Percentiles rank a stretch among this genome's conserved stretches.
phyloP scores from a whole-genome alignment of 1,140 invertebrate species.

The Zaprionus nigranus region DNA sequence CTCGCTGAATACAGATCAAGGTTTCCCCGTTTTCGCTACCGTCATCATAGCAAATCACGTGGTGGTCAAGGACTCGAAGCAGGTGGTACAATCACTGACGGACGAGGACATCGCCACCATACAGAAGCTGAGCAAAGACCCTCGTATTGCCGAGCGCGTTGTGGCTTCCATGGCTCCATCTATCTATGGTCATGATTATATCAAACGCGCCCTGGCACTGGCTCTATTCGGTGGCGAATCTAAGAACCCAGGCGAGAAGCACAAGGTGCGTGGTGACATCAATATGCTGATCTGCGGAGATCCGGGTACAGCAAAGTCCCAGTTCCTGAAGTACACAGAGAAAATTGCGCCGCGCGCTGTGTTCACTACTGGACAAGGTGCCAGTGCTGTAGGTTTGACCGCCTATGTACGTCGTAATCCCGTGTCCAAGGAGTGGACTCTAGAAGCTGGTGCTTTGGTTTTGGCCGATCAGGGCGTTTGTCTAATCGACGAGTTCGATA shows the following conservation, averaged over 20 bases:
- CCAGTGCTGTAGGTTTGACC: constrained; percentile 98
- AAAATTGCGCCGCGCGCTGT: constrained; percentile 96
- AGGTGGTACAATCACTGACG: constrained; percentile 94
- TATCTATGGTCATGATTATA: constrained; percentile 99
- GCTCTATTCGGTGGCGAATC: constrained; percentile 98
- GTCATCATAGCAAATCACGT: constrained; percentile 98
- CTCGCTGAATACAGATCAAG: constrained; percentile 97
- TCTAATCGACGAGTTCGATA: constrained; percentile 99
- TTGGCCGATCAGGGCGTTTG: constrained; percentile 98
- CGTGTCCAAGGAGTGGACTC: constrained; percentile 97
- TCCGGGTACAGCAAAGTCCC: constrained; percentile 99
- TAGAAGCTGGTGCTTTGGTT: constrained; percentile 98
- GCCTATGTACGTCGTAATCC: constrained; percentile 98
- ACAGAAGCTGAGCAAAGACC: constrained; percentile 95
- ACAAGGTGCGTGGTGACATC: constrained; percentile 98
- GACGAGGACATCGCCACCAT: constrained; percentile 98
- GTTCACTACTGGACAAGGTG: constrained; percentile 98
- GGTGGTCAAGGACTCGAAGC: constrained; percentile 96
- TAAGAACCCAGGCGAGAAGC: constrained; percentile 98
- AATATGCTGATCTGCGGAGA: constrained; percentile 99
- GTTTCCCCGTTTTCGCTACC: constrained; percentile 99
- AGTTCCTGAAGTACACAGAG: constrained; percentile 97
- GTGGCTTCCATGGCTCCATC: constrained; percentile 98
- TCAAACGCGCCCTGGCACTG: constrained; percentile 96
- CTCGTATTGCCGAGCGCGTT: constrained; percentile 95